phyloP scores from a whole-genome alignment of 2,797 vertebrate genomes.

The Hirundo rustica region DNA sequence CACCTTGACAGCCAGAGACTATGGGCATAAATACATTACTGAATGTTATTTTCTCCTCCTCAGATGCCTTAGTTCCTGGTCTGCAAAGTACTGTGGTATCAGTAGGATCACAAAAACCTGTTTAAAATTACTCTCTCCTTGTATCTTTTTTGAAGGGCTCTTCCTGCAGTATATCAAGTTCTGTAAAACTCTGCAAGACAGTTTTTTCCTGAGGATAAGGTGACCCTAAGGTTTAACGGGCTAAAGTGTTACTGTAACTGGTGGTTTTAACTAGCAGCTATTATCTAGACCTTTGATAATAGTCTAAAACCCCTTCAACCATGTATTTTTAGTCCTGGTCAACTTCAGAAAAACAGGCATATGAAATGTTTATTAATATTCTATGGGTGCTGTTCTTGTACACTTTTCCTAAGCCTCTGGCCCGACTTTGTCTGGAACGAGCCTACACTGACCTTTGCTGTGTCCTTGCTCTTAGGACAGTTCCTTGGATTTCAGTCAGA shows the following conservation, averaged over 20 bases:
- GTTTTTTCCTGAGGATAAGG: neutral
- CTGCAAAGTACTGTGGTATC: neutral
- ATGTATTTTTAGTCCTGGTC: neutral
- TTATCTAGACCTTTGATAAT: neutral
- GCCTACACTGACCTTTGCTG: neutral
- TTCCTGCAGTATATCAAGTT: neutral
- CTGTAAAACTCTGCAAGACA: neutral
- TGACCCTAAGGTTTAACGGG: neutral
- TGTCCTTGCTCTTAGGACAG: neutral
- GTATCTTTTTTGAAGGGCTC: neutral
- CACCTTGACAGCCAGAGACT: neutral
- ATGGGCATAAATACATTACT: neutral
- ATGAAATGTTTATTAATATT: neutral
- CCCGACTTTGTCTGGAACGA: neutral
- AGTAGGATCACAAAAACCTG: neutral
- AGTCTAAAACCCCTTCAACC: neutral
- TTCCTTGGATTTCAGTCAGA: neutral
- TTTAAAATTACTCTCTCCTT: neutral
- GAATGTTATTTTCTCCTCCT: neutral
- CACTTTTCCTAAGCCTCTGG: neutral
- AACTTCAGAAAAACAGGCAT: neutral
- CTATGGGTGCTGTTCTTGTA: neutral
- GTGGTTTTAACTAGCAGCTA: neutral
- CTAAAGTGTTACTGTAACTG: neutral
- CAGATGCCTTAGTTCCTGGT: neutral